phyloP scores from a whole-genome alignment of 2,797 vertebrate genomes.

The Hemibagrus guttatus region DNA sequence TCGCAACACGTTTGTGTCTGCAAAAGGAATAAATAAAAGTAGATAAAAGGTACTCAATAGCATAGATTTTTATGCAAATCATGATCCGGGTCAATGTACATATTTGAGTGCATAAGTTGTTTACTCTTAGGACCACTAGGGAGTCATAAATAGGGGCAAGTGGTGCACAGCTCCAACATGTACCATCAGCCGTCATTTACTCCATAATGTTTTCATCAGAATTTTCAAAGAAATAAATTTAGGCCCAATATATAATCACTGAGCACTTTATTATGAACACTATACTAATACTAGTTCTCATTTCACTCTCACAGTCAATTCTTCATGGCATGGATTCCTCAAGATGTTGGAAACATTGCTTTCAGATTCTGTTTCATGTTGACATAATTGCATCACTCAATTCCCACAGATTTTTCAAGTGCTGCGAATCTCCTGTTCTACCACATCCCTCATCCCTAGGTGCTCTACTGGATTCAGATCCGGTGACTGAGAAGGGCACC shows the following conservation, averaged over 20 bases:
- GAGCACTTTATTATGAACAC: no score
- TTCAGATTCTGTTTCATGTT: no score
- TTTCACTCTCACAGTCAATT: no score
- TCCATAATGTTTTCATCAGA: not conserved
- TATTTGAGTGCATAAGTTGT: not conserved
- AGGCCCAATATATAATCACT: not conserved
- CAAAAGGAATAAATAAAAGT: slow-evolving; percentile 10
- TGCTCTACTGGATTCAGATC: no score
- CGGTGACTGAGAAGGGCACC: no score
- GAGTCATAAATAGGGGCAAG: not conserved
- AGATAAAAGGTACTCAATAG: not conserved
- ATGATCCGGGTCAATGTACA: not conserved
- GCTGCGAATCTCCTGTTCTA: no score
- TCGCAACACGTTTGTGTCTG: slow-evolving; percentile 91
- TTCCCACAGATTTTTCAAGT: no score
- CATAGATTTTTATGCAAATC: not conserved
- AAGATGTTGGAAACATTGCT: no score
- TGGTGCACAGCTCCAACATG: not conserved
- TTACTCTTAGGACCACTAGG: not conserved
- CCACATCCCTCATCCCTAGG: no score
- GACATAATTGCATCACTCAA: no score
- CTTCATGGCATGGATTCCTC: no score
- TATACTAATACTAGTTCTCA: no score
- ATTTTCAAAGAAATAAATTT: not conserved
- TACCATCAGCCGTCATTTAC: not conserved